Base-by-base conservation (phyloP, 2,113 vertebrate genomes). In the Brevimyrus niger region DNA sequence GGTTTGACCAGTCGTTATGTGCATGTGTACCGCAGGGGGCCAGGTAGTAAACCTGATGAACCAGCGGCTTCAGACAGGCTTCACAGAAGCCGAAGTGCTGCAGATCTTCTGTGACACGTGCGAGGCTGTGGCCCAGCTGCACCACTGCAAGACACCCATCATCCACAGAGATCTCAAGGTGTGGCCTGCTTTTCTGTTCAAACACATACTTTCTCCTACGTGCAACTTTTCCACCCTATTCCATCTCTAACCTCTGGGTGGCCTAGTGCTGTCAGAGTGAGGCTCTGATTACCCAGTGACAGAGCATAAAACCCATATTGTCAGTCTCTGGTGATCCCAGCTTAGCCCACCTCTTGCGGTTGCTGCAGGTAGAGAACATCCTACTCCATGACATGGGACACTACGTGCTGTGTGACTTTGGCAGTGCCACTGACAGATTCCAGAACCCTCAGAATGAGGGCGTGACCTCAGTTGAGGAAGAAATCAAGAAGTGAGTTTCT, bases 21-120 rank as follows among this genome's bases (percentile, higher is more conserved):
- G 50, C 5, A 11, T 46, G 87, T 13, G 7, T 50, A 53, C 51
- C 50, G 5, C 93, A 99, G 98, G 98, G 61, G 98, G 98, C 0
- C 98, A 99, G 90, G 98, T 99, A 90, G 98, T 99, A 87, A 99
- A 99, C 92, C 93, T 99, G 88, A 99, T 99, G 98, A 99, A 99
- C 92, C 98, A 99, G 89, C 97, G 97, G 88, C 94, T 99, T 88
- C 98, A 99, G 94, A 99, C 96, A 0, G 98, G 98, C 31, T 99
- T 99, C 94, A 97, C 97, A 0, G 98, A 99, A 94, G 94, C 92
- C 0, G 98, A 99, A 94, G 97, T 98, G 19, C 96, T 99, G 55
- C 98, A 98, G 94, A 97, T 99, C 93, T 99, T 99, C 94, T 99
- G 98, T 0, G 98, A 99, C 92, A 98, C 98, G 35, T 99, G 98